These are phyloP conservation scores for Kuschelorhynchus macadamiae DNA, from an alignment of 2,888 invertebrate genomes.

Conservation along the genomic window DNA sequence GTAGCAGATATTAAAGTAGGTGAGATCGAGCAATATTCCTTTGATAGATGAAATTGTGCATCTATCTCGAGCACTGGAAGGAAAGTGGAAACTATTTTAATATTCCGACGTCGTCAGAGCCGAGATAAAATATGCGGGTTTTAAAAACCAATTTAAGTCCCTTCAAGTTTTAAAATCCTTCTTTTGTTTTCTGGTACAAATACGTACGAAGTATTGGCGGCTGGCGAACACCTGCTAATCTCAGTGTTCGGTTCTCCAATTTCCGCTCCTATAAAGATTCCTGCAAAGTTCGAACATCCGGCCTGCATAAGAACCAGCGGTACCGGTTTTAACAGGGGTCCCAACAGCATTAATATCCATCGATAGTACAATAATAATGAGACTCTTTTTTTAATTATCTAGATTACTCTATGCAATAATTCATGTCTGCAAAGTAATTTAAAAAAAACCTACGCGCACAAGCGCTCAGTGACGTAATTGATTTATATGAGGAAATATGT, in stretches of 20 bases:
- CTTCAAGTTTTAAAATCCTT: conserved; percentile 25
- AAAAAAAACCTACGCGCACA: background rate
- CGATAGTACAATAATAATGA: conserved; percentile 23
- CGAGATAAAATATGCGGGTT: conserved; percentile 15
- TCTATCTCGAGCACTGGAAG: no score
- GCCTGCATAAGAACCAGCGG: conserved; percentile 40
- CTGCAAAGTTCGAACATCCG: conserved; percentile 47
- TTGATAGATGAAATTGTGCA: no score
- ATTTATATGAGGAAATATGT: conserved; percentile 13
- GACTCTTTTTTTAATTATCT: conserved; percentile 22
- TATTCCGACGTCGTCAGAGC: background rate
- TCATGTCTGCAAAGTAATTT: conserved; percentile 14
- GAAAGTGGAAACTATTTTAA: no score
- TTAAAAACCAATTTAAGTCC: conserved; percentile 29
- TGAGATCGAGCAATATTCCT: no score
- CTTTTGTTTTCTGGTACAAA: conserved; percentile 32
- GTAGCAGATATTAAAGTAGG: no score
- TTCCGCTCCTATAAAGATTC: conserved; percentile 49
- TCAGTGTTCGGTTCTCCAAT: conserved; percentile 43
- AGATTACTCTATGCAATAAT: conserved; percentile 23
- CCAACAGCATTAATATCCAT: conserved; percentile 40
- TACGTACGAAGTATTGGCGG: conserved; percentile 20
- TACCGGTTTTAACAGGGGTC: conserved; percentile 48
- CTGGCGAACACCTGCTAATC: conserved; percentile 49
- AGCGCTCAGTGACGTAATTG: background rate